Conservation (phyloP, 2,797 vertebrate species). For the Peromyscus eremicus region DNA sequence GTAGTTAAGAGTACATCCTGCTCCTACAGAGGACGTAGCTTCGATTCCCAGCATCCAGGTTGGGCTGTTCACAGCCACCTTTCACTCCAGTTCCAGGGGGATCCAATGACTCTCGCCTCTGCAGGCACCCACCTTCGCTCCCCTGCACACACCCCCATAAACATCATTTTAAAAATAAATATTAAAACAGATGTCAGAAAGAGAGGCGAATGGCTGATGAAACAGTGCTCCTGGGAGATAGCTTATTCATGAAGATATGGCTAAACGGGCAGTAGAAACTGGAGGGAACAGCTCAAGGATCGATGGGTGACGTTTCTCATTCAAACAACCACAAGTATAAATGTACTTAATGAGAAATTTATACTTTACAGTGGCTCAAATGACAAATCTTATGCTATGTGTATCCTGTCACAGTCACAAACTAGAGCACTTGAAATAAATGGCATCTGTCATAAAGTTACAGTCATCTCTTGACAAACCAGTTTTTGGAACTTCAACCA, state of each 20-base stretch:
- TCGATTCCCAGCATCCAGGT: too few relatives aligned
- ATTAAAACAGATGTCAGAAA: not conserved
- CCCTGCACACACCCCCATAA: not conserved
- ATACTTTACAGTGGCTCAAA: not conserved
- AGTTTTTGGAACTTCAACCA: slow-evolving; percentile 30
- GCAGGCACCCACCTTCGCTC: not conserved
- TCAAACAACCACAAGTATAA: too few relatives aligned
- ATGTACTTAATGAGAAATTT: not conserved
- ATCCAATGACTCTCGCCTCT: not conserved
- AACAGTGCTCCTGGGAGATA: not conserved
- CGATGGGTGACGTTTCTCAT: not conserved
- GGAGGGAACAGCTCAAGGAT: not conserved
- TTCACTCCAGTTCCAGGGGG: not conserved
- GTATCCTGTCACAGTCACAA: slow-evolving; percentile 55
- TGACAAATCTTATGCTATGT: not conserved
- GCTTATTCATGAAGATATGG: not conserved
- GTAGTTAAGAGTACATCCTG: not conserved
- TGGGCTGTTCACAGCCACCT: too few relatives aligned
- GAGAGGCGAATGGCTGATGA: not conserved
- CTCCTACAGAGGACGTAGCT: too few relatives aligned
- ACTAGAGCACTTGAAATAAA: not conserved
- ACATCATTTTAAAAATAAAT: not conserved
- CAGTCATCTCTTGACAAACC: not conserved
- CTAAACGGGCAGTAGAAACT: not conserved
- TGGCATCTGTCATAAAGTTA: not conserved